A percentile compares a stretch with the other conserved stretches of the same genome.
phyloP scores from a whole-genome alignment of 2,888 invertebrate species.

The Trachelus stipa region DNA sequence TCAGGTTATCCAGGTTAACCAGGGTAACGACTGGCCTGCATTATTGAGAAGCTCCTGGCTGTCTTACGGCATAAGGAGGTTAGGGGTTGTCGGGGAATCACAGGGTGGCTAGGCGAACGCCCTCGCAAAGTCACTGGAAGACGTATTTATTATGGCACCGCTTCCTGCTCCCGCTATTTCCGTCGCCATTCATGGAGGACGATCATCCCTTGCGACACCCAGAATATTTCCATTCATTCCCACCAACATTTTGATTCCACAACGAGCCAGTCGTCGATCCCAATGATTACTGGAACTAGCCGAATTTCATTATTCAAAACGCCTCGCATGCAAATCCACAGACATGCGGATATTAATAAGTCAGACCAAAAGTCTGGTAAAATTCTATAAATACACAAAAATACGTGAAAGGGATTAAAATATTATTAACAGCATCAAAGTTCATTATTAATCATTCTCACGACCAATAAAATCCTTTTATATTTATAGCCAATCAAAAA shows the following conservation, averaged over 20 bases:
- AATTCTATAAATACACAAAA: neutral
- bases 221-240: constrained; percentile 49
- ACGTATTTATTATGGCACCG: constrained; percentile 52
- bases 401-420: neutral
- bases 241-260: neutral
- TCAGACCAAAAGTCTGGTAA: neutral
- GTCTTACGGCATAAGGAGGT: constrained; percentile 21
- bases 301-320: neutral
- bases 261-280: neutral
- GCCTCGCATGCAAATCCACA: neutral
- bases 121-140: constrained; percentile 36
- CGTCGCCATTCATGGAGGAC: constrained; percentile 47
- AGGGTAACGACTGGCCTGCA: constrained; percentile 43
- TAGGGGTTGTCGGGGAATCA: constrained; percentile 26
- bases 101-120: constrained; percentile 21
- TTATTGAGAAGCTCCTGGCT: constrained; percentile 46
- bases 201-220: constrained; percentile 23
- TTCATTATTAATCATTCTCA: neutral
- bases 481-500: neutral
- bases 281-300: neutral
- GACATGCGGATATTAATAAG: constrained; percentile 15
- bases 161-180: constrained; percentile 55
- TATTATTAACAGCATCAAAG: neutral
- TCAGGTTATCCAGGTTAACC: constrained; percentile 42
- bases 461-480: neutral